Evolutionary conservation across 1,140 invertebrate genomes (phyloP), one percentile per base, ranked within the genome.

Genomic region (Brachionus asplanchnoidis): DNA sequence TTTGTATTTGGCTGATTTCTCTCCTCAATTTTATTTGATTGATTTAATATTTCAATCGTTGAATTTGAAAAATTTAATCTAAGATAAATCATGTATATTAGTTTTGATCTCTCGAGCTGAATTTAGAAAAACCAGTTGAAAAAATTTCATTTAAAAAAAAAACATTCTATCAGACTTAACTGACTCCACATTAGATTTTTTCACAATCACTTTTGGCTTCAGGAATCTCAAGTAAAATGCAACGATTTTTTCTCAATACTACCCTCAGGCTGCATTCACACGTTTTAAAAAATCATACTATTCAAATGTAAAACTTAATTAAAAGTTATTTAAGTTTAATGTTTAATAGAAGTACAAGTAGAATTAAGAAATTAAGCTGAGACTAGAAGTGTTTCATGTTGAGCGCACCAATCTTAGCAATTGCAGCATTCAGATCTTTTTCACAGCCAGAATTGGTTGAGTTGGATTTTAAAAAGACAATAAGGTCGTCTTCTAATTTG

Each of bases 1-100:
- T 75, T 75, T 75, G 20, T 60, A 26, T 60, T 17, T 60, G 53
- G 53, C 53, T 60, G 53, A 60, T 60, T 60, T 60, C 20, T 60
- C 53, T 60, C 5, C 17, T 60, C 20, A 44, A 17, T 42, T 42
- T 75, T 75, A 23, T 75, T 75, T 75, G 70, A 75, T 75, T 75
- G 70, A 75, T 75, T 75, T 75, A 75, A 75, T 75, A 75, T 75
- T 75, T 40, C 66, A 68, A 68, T 68, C 66, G 17, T 68, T 68
- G 26, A 68, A 68, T 32, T 68, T 68, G 53, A 60, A 60, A 68
- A 68, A 68, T 68, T 68, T 68, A 28, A 60, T 60, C 53, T 60
- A 60, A 60, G 53, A 60, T 60, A 60, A 60, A 60, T 60, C 53
- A 60, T 60, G 20, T 20, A 60, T 20, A 60, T 60, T 60, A 60